Conservation (phyloP, 2,888 invertebrate species). For the Endotricha flammealis region DNA sequence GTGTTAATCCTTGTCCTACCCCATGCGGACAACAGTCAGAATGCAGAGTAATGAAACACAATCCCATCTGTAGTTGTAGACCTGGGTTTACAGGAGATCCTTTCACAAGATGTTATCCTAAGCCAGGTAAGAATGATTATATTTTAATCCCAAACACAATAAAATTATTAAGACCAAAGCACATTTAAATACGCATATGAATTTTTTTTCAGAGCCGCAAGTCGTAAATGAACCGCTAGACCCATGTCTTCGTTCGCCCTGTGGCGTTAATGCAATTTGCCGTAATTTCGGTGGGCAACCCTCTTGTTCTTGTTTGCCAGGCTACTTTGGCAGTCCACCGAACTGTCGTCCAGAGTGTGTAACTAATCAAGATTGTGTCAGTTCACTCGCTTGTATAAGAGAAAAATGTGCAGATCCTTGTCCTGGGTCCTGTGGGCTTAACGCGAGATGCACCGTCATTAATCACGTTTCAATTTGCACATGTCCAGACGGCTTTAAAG, state of each 20-base stretch:
- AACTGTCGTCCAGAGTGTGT: slow-evolving; percentile 83
- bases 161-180: neutral
- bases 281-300: slow-evolving; percentile 73
- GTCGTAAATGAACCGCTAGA: slow-evolving; percentile 61
- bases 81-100: slow-evolving; percentile 81
- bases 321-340: slow-evolving; percentile 81
- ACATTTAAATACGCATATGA: neutral
- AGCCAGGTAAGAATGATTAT: slow-evolving; percentile 51
- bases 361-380: slow-evolving; percentile 82
- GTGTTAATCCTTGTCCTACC: slow-evolving; percentile 84
- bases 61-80: slow-evolving; percentile 83
- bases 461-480: slow-evolving; percentile 82
- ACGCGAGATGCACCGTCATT: slow-evolving; percentile 77
- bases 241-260: slow-evolving; percentile 83
- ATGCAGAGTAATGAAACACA: slow-evolving; percentile 85
- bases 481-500: slow-evolving; percentile 77
- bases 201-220: slow-evolving; percentile 38
- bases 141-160: too few species aligned
- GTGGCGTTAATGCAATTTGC: slow-evolving; percentile 81
- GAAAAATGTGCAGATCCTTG: slow-evolving; percentile 83
- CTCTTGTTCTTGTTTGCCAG: slow-evolving; percentile 79
- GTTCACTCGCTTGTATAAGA: slow-evolving; percentile 80
- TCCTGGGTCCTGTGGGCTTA: slow-evolving; percentile 81
- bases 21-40: slow-evolving; percentile 84
- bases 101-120: slow-evolving; percentile 81